Base-by-base conservation (phyloP, 2,888 invertebrate genomes). In the Dendrolimus pini region DNA sequence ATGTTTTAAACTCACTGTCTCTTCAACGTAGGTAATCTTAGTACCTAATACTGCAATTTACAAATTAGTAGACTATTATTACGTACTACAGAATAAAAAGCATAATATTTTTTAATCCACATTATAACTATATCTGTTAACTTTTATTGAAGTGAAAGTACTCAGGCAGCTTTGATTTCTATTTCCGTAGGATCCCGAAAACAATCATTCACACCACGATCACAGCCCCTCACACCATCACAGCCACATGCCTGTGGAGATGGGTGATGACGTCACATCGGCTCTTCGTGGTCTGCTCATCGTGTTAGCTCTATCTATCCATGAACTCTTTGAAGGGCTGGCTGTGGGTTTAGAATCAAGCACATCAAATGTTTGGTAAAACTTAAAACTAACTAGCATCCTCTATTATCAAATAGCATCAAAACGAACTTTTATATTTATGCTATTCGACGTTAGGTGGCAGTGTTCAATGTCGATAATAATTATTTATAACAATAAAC, bases 261-360 rank as follows among this genome's bases (percentile, higher is more conserved):
- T 68, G 7, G 85, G 77, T 1, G 86, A 86, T 65, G 85, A 83
- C 65, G 89, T 92, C 64, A 92, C 93, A 42, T 86, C 89, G 12
- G 91, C 91, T 30, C 83, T 96, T 55, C 92, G 95, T 62, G 96
- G 95, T 14, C 85, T 97, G 18, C 91, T 97, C 57, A 94, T 97
- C 56, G 96, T 97, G 0, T 84, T 96, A 55, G 97, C 97, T 1
- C 86, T 97, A 30, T 96, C 96, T 10, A 93, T 97, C 60, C 97
- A 97, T 75, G 97, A 97, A 74, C 88, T 96, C 0, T 96, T 97
- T 73, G 97, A 97, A 87, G 97, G 96, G 18, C 86, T 96, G 57
- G 95, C 96, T 12, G 95, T 97, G 12, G 96, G 96, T 0, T 81
- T 96, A 59, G 96, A 96, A 76, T 87, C 92, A 12, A 93, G 93